Conservation (phyloP, 2,113 vertebrate species). For the Hiodon tergisus region DNA sequence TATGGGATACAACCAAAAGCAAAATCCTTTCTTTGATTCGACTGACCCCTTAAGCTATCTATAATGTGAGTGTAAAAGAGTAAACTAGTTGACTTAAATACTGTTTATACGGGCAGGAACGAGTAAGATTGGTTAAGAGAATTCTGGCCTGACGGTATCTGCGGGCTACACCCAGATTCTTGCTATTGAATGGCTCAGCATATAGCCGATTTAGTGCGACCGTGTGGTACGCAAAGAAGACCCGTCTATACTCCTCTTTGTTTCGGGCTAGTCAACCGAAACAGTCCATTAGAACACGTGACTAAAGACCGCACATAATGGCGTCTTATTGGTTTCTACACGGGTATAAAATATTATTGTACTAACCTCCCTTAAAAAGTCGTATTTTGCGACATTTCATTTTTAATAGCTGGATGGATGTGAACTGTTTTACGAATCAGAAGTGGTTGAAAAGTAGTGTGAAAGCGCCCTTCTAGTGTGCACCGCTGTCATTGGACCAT, state of each 20-base stretch:
- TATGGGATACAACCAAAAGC: too few species aligned
- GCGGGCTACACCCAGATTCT: too few species aligned
- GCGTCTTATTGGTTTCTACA: not conserved
- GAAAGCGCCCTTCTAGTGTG: constrained; percentile 14
- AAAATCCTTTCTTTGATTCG: too few species aligned
- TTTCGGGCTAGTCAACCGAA: constrained; percentile 12
- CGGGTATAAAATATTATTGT: too few species aligned
- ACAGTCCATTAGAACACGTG: not conserved
- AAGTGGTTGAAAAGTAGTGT: constrained; percentile 2
- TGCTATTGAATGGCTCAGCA: not conserved
- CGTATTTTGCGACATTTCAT: not conserved
- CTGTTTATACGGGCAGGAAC: too few species aligned
- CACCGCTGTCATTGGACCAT: constrained; percentile 41
- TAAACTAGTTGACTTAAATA: too few species aligned
- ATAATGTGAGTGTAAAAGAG: too few species aligned
- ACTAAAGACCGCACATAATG: not conserved
- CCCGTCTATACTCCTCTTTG: constrained; percentile 11
- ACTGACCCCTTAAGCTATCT: too few species aligned
- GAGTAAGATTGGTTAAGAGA: too few species aligned
- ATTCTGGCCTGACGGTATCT: too few species aligned
- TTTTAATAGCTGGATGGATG: constrained; percentile 10
- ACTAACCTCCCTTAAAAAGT: too few species aligned
- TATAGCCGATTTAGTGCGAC: not conserved
- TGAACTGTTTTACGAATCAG: constrained; percentile 4
- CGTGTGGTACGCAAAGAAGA: not conserved